Percentiles rank a stretch among this genome's conserved stretches.
Evolutionary conservation across 2,888 invertebrate species (phyloP).

Genomic region (Micoletzkya japonica): DNA sequence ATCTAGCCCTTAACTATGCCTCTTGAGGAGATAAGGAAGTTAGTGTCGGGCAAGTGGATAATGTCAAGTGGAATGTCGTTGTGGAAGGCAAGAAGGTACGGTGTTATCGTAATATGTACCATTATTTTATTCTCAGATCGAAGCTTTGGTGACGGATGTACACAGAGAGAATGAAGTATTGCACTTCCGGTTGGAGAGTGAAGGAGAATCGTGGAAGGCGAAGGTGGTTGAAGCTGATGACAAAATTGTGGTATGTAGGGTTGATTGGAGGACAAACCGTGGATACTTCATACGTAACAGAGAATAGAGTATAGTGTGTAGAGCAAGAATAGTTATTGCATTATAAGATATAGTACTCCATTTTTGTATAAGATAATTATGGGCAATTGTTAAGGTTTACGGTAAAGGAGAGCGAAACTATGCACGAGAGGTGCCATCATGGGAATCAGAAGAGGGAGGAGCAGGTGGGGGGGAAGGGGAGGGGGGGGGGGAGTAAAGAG

Average conservation of each 20-base stretch:
- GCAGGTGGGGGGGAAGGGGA: constrained; percentile 12
- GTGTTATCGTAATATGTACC: constrained; percentile 31
- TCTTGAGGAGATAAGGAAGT: constrained; percentile 41
- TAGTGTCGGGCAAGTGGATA: constrained; percentile 29
- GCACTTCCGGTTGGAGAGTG: constrained; percentile 47
- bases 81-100: constrained; percentile 32
- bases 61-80: constrained; percentile 19
- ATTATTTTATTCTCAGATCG: constrained; percentile 28
- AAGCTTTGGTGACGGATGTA: not conserved
- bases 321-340: too few species aligned
- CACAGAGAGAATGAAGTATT: constrained; percentile 15
- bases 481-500: not conserved
- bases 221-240: constrained; percentile 43
- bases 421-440: constrained; percentile 3
- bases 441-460: constrained; percentile 19
- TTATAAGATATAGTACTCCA: too few species aligned
- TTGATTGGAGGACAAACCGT: too few species aligned
- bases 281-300: too few species aligned
- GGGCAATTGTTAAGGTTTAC: constrained; percentile 38
- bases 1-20: not conserved
- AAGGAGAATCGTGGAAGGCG: constrained; percentile 51
- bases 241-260: constrained; percentile 19
- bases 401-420: constrained; percentile 47
- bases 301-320: too few species aligned
- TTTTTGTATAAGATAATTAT: too few species aligned